Conservation (phyloP, 2,888 invertebrate genomes). For the Erynnis tages region DNA sequence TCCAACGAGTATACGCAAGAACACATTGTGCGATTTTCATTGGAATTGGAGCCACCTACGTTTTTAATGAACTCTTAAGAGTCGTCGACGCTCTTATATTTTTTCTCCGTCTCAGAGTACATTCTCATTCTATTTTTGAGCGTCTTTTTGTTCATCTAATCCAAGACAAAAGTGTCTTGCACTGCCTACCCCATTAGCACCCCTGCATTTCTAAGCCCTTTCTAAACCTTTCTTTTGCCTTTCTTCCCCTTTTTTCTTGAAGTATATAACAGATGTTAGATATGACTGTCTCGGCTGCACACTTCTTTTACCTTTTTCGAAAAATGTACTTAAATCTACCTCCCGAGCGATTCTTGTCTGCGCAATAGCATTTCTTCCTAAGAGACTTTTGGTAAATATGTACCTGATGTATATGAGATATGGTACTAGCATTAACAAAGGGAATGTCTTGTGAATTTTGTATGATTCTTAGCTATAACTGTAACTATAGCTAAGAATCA, state of each 20-base stretch:
- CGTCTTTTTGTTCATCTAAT: constrained; percentile 23
- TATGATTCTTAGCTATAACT: no score
- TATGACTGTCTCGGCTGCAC: constrained; percentile 14
- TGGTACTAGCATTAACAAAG: no score
- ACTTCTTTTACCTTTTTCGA: constrained; percentile 15
- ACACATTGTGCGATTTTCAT: no score
- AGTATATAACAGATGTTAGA: constrained; percentile 26
- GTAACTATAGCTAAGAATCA: no score
- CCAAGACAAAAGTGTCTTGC: constrained; percentile 23
- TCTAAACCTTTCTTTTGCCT: constrained; percentile 25
- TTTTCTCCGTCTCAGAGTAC: background rate
- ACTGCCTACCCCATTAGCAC: constrained; percentile 22
- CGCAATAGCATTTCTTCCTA: constrained; percentile 4
- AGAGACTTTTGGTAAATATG: background rate
- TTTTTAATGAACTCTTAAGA: constrained; percentile 2
- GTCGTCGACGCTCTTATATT: background rate
- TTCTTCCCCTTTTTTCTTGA: constrained; percentile 28
- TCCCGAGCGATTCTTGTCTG: background rate
- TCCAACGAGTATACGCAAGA: no score
- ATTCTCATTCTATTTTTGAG: constrained; percentile 19
- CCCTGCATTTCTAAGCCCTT: constrained; percentile 26
- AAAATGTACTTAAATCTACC: constrained; percentile 13
- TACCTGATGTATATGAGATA: background rate
- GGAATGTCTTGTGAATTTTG: no score
- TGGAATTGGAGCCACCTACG: background rate